A percentile compares a stretch with the other conserved stretches of the same genome.
Conservation (phyloP, 1,140 invertebrate genomes). For the Drosophila tani region DNA sequence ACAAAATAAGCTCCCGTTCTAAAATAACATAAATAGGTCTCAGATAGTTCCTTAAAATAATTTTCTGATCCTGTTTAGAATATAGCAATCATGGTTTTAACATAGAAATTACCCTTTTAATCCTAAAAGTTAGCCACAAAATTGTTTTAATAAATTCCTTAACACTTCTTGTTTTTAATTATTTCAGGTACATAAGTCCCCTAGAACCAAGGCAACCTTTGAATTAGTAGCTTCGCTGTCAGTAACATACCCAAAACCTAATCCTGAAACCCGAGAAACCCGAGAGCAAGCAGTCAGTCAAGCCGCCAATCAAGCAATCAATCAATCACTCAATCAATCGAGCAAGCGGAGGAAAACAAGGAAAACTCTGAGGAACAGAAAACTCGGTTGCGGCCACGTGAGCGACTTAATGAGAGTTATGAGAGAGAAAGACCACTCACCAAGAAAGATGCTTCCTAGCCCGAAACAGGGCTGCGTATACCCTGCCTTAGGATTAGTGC, state of each 20-base stretch:
- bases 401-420: conserved; percentile 85
- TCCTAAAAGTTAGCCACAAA: not conserved
- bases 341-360: conserved; percentile 13
- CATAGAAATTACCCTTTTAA: too few species aligned
- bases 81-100: not conserved
- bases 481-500: conserved; percentile 87
- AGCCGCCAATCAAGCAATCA: conserved; percentile 16
- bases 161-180: not conserved
- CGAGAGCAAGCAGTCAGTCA: conserved; percentile 8
- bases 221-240: conserved; percentile 6
- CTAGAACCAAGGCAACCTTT: conserved; percentile 28
- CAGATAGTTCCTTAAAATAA: accelerated
- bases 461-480: conserved; percentile 90
- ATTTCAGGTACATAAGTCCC: conserved; percentile 48
- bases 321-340: conserved; percentile 13
- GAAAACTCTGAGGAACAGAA: conserved; percentile 10
- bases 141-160: not conserved
- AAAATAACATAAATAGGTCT: not conserved
- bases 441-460: conserved; percentile 90
- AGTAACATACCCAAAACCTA: not conserved
- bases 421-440: conserved; percentile 93
- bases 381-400: conserved; percentile 30
- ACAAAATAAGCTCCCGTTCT: too few species aligned
- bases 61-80: not conserved
- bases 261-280: not conserved